Conservation (phyloP, 2,888 invertebrate genomes). For the Dasypogon diadema region DNA sequence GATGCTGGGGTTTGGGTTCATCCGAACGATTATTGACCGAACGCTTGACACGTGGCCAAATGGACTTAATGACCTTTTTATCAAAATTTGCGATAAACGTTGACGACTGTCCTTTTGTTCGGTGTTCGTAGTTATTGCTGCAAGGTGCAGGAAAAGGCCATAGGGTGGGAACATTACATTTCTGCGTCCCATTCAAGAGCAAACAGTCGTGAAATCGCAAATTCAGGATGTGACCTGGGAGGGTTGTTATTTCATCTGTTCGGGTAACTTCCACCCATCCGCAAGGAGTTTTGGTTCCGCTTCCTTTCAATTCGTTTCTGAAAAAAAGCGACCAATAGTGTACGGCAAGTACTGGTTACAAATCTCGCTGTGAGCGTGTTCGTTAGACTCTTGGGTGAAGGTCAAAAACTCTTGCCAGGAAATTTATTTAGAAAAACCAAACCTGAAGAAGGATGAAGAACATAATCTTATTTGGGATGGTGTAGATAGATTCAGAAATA, state of each 20-base stretch:
- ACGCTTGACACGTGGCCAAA: conserved; percentile 55
- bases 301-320: conserved; percentile 27
- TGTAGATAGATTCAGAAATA: not conserved
- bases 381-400: not conserved
- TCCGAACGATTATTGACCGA: conserved; percentile 52
- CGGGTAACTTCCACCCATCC: not conserved
- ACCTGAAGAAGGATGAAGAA: conserved; percentile 6
- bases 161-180: conserved; percentile 1
- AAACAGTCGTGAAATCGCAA: conserved; percentile 41
- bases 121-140: not conserved
- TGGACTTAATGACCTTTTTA: conserved; percentile 54
- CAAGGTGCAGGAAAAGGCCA: not conserved
- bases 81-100: conserved; percentile 48
- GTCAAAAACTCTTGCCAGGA: conserved; percentile 12
- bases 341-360: conserved; percentile 11
- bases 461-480: conserved; percentile 14
- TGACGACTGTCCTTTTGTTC: conserved; percentile 44
- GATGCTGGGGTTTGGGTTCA: not conserved
- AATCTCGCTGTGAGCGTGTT: conserved; percentile 15
- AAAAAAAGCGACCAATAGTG: not conserved
- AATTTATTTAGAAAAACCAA: conserved; percentile 32
- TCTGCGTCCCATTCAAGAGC: conserved; percentile 24
- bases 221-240: not conserved
- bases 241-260: conserved; percentile 27
- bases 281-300: not conserved